Evolutionary conservation across 30 jellyfish, hydroid and myxozoan species (phyloP).

Genomic region (Rhopilema esculentum): DNA sequence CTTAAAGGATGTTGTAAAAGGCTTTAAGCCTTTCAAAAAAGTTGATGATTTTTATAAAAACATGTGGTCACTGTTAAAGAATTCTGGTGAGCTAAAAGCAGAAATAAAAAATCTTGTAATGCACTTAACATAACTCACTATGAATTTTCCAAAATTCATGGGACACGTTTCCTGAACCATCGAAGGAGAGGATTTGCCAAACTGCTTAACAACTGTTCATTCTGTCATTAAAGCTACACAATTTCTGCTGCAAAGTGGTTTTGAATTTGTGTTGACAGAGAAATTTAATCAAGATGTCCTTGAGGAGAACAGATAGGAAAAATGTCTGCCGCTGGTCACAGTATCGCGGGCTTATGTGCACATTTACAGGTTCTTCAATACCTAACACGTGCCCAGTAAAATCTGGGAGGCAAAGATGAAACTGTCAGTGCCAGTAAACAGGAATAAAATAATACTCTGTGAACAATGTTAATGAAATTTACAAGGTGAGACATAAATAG

Average conservation of each 20-base stretch:
- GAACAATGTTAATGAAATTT: no score
- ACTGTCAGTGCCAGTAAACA: no score
- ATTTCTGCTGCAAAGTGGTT: conserved; percentile 40
- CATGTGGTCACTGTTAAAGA: conserved; percentile 39
- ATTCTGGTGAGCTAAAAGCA: conserved; percentile 62
- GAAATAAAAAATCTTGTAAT: conserved; percentile 37
- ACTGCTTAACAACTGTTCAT: conserved; percentile 44
- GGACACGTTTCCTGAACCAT: conserved; percentile 66
- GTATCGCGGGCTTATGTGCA: no score
- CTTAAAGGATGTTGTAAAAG: conserved; percentile 59
- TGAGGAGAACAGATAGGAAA: no score
- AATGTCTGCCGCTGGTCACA: no score
- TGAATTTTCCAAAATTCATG: conserved; percentile 45
- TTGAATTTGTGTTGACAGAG: conserved; percentile 53
- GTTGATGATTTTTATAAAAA: conserved; percentile 51
- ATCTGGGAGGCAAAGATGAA: no score
- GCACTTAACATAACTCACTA: conserved; percentile 64
- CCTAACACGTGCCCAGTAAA: no score
- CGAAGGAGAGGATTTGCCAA: conserved; percentile 35
- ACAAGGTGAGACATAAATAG: no score
- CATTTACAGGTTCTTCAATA: no score
- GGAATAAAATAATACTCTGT: no score
- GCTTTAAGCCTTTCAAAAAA: conserved; percentile 8
- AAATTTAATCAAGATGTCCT: conserved; percentile 53
- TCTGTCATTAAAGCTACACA: conserved; percentile 60